Percentiles rank a stretch among this genome's conserved stretches.
phyloP scores from a whole-genome alignment of 1,140 invertebrate genomes.

The Tenebrio molitor region DNA sequence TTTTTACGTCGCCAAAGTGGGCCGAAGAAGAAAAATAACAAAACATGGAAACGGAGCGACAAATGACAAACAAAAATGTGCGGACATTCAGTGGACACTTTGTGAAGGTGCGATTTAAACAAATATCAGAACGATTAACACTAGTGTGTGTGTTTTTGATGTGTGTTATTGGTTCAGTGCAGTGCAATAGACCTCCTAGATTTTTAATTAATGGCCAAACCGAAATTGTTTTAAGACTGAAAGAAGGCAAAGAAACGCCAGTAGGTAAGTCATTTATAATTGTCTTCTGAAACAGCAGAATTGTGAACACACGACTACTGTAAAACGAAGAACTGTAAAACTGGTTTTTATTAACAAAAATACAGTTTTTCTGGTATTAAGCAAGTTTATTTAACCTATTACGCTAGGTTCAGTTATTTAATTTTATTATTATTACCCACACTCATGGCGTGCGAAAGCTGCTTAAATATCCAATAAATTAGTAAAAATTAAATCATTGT shows the following conservation, averaged over 20 bases:
- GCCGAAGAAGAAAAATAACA: constrained; percentile 27
- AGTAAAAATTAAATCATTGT: too few species aligned
- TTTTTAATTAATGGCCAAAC: constrained; percentile 89
- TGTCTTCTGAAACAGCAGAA: too few species aligned
- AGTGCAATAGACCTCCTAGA: constrained; percentile 82
- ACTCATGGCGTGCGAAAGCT: too few species aligned
- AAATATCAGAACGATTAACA: background rate
- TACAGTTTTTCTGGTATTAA: too few species aligned
- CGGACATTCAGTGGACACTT: constrained; percentile 56
- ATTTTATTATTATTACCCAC: too few species aligned
- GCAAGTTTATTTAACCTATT: too few species aligned
- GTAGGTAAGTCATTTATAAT: constrained; percentile 88
- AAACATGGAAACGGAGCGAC: constrained; percentile 3
- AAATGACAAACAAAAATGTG: constrained; percentile 16
- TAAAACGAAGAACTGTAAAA: too few species aligned
- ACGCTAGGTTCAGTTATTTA: too few species aligned
- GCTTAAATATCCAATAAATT: too few species aligned
- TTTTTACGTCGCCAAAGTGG: constrained; percentile 5
- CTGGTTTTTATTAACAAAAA: too few species aligned
- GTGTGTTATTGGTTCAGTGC: constrained; percentile 47
- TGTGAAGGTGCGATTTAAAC: constrained; percentile 59
- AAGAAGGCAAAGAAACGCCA: constrained; percentile 88
- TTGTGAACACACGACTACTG: too few species aligned
- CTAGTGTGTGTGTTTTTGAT: constrained; percentile 48
- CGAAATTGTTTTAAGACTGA: constrained; percentile 89